phyloP scores from a whole-genome alignment of 2,888 invertebrate genomes.

The Macaria notata region DNA sequence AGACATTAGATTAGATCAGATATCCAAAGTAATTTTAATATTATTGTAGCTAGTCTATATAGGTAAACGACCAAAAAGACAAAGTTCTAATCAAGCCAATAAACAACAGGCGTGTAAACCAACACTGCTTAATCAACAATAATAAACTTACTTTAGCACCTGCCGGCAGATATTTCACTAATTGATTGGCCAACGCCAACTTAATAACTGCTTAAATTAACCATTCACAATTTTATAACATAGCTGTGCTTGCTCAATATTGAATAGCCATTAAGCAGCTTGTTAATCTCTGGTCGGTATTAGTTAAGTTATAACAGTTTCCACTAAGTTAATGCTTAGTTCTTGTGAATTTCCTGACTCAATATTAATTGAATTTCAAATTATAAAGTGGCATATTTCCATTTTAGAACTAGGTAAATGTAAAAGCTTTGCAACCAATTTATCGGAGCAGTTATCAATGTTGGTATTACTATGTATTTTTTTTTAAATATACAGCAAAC shows the following conservation, averaged over 20 bases:
- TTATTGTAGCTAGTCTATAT: no score
- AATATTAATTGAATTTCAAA: slow-evolving; percentile 8
- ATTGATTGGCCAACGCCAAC: slow-evolving; percentile 13
- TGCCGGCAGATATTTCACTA: slow-evolving; percentile 14
- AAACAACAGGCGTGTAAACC: not conserved
- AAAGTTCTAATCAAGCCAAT: not conserved
- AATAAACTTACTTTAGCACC: slow-evolving; percentile 21
- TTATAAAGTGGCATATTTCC: no score
- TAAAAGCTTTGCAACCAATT: no score
- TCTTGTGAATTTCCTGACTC: slow-evolving; percentile 1
- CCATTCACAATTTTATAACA: slow-evolving; percentile 6
- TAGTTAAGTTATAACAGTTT: not conserved
- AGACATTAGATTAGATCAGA: no score
- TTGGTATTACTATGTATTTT: no score
- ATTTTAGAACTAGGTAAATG: no score
- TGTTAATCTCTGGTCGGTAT: slow-evolving; percentile 1
- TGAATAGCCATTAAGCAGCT: not conserved
- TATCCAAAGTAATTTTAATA: no score
- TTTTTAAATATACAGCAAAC: no score
- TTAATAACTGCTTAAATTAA: slow-evolving; percentile 10
- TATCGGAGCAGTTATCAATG: no score
- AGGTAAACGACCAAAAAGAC: no score
- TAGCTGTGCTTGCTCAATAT: not conserved
- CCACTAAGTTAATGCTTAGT: no score
- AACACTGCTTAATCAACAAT: not conserved